phyloP scores from a whole-genome alignment of 2,888 invertebrate species.

The Ariolimax columbianus region DNA sequence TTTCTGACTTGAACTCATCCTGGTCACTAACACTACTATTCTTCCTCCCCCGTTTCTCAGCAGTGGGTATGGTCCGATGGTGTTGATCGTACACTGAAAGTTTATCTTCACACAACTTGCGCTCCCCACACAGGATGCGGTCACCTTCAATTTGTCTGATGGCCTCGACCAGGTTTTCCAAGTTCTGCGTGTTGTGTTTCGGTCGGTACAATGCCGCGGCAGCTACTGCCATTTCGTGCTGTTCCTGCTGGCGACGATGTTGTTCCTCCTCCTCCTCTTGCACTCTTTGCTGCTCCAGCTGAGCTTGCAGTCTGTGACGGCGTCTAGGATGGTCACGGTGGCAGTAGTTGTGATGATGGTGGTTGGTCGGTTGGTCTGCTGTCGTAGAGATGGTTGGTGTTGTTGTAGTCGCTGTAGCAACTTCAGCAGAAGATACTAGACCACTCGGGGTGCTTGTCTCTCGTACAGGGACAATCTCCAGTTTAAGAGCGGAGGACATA shows the following conservation, averaged over 20 bases:
- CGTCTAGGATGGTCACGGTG: slow-evolving; percentile 49
- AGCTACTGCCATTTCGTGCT: neutral
- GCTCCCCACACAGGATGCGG: slow-evolving; percentile 43
- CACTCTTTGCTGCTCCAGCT: slow-evolving; percentile 20
- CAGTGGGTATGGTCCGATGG: slow-evolving; percentile 45
- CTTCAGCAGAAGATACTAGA: neutral
- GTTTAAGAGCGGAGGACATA: neutral
- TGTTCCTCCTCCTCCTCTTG: slow-evolving; percentile 22
- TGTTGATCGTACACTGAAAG: slow-evolving; percentile 30
- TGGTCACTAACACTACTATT: slow-evolving; percentile 62
- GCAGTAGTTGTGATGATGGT: slow-evolving; percentile 34
- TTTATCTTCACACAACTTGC: slow-evolving; percentile 36
- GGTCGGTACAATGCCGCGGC: slow-evolving; percentile 6
- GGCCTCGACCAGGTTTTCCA: slow-evolving; percentile 98
- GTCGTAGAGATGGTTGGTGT: neutral
- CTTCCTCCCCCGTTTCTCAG: slow-evolving; percentile 69
- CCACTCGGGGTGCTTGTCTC: slow-evolving; percentile 3
- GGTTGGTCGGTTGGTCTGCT: neutral
- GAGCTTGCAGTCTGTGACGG: slow-evolving; percentile 35
- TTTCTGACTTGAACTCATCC: slow-evolving; percentile 67
- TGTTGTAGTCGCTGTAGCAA: neutral
- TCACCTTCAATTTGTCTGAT: slow-evolving; percentile 83
- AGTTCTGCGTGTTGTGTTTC: slow-evolving; percentile 88
- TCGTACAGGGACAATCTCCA: neutral
- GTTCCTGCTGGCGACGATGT: neutral